Percentiles rank a stretch among this genome's conserved stretches.
Conservation (phyloP, 2,888 invertebrate genomes). For the Ophion slaviceki region DNA sequence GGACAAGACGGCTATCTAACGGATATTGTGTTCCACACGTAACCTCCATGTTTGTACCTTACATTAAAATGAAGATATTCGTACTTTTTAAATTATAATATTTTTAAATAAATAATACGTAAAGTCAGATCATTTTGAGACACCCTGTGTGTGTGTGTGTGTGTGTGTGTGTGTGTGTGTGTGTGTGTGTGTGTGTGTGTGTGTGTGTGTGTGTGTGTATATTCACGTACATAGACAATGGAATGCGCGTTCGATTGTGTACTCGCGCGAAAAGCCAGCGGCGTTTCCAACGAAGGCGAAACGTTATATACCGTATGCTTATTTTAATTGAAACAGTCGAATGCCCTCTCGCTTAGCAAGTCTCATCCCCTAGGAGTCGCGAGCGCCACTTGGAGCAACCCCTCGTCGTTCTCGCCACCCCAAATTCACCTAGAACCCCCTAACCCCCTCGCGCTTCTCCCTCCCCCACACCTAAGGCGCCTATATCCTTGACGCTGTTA, state of each 20-base stretch:
- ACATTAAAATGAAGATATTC: no score
- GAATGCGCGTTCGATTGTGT: not conserved
- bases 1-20: no score
- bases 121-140: no score
- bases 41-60: no score
- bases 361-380: slow-evolving; percentile 54
- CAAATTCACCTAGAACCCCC: slow-evolving; percentile 42
- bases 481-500: slow-evolving; percentile 68
- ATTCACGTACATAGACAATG: not conserved
- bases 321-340: slow-evolving; percentile 82
- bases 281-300: slow-evolving; percentile 49
- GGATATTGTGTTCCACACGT: no score
- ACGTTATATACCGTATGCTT: slow-evolving; percentile 72
- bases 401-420: slow-evolving; percentile 64
- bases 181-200: no score
- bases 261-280: slow-evolving; percentile 27
- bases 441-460: not conserved
- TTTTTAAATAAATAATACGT: no score
- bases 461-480: not conserved
- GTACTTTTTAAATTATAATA: no score
- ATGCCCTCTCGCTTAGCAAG: slow-evolving; percentile 65
- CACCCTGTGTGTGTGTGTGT: no score
- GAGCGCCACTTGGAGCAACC: slow-evolving; percentile 61
- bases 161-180: no score
- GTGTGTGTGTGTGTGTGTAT: no score